A percentile compares a stretch with the other conserved stretches of the same genome.
These are phyloP conservation scores for Drosophila ercepeae DNA, from an alignment of 1,140 invertebrate species.

Conservation along the genomic window DNA sequence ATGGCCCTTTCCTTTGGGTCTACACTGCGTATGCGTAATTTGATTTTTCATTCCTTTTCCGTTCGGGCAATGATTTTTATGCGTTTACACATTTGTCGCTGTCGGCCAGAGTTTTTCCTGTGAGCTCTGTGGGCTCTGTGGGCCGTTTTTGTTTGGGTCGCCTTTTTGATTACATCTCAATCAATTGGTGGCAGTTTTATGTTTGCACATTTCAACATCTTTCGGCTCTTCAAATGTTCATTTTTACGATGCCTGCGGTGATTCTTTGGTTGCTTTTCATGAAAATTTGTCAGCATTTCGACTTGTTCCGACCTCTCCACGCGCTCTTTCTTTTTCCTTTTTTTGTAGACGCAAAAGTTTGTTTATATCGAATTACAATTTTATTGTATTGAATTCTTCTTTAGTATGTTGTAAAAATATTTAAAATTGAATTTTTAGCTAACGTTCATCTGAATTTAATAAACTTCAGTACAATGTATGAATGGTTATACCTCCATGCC, in stretches of 20 bases:
- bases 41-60: conserved; percentile 55
- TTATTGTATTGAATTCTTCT: conserved; percentile 59
- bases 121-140: conserved; percentile 26
- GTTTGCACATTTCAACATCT: conserved; percentile 77
- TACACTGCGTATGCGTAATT: conserved; percentile 69
- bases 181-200: conserved; percentile 81
- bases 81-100: conserved; percentile 56
- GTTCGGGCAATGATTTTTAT: conserved; percentile 63
- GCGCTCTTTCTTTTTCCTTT: conserved; percentile 13
- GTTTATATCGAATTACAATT: conserved; percentile 74
- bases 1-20: conserved; percentile 21
- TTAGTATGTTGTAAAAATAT: conserved; percentile 50
- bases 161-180: conserved; percentile 79
- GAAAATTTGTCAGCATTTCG: conserved; percentile 71
- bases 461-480: neutral
- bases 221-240: conserved; percentile 70
- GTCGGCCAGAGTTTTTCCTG: neutral
- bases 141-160: conserved; percentile 40
- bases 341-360: conserved; percentile 48
- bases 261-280: conserved; percentile 33
- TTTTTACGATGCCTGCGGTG: conserved; percentile 74
- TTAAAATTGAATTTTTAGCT: conserved; percentile 51
- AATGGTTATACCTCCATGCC: no score
- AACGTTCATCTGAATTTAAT: neutral
- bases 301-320: conserved; percentile 37